These are phyloP conservation scores for Camelus bactrianus DNA, from an alignment of 2,113 vertebrate species.

Conservation along the genomic window DNA sequence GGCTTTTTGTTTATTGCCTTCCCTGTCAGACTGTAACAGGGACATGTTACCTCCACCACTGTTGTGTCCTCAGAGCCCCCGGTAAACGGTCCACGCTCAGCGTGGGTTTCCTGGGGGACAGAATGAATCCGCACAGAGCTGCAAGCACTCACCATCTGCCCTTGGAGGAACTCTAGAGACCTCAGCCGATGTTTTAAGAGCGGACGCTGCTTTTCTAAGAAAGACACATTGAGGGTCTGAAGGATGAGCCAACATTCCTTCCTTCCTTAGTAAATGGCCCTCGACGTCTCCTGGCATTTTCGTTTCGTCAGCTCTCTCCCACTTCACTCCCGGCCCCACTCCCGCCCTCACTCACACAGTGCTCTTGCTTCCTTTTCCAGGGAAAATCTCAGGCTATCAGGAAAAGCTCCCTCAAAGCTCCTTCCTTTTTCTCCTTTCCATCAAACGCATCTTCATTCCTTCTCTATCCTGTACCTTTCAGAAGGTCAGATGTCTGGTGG, in stretches of 20 bases:
- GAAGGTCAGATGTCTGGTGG: not conserved
- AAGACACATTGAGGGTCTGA: not conserved
- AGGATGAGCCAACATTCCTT: not conserved
- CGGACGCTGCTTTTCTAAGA: slow-evolving; percentile 29
- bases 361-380: not conserved
- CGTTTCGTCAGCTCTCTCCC: not conserved
- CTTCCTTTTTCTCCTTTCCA: not conserved
- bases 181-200: not conserved
- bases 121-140: not conserved
- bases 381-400: not conserved
- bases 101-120: not conserved
- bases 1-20: not conserved
- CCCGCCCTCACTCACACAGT: not conserved
- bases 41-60: not conserved
- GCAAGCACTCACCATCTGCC: not conserved
- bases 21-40: not conserved
- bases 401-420: not conserved
- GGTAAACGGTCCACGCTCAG: rapidly evolving
- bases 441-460: not conserved
- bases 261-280: not conserved
- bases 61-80: not conserved
- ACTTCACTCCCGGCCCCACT: not conserved
- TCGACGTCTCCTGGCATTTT: not conserved
- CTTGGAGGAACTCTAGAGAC: not conserved
- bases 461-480: not conserved